Conservation (phyloP, 2,797 vertebrate genomes). For the Echeneis naucrates region DNA sequence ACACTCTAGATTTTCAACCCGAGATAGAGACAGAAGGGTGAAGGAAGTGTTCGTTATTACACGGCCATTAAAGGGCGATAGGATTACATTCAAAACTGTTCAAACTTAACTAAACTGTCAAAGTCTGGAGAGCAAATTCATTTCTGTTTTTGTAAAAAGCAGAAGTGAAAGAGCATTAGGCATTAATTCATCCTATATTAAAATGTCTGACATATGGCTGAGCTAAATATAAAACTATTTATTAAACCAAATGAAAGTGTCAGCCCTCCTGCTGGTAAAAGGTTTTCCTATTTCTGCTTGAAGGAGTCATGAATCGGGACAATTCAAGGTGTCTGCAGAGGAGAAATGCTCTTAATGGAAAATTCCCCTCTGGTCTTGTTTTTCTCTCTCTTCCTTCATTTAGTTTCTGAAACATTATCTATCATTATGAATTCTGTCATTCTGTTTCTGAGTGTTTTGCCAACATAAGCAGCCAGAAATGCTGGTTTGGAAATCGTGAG, state of each 20-base stretch:
- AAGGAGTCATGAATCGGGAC: slow-evolving; percentile 47
- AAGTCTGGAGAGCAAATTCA: not conserved
- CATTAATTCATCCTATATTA: not conserved
- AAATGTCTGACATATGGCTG: not conserved
- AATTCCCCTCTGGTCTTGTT: slow-evolving; percentile 47
- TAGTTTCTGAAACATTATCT: slow-evolving; percentile 34
- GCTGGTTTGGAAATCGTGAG: slow-evolving; percentile 55
- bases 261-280: slow-evolving; percentile 37
- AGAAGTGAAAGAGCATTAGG: too few species aligned
- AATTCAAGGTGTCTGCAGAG: slow-evolving; percentile 49
- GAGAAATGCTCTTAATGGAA: slow-evolving; percentile 62
- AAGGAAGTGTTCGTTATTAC: slow-evolving; percentile 29
- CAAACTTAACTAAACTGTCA: not conserved
- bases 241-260: slow-evolving; percentile 53
- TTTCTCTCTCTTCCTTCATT: slow-evolving; percentile 27
- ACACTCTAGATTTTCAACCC: slow-evolving; percentile 34
- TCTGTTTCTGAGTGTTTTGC: slow-evolving; percentile 33
- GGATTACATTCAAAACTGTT: not conserved
- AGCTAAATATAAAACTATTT: slow-evolving; percentile 38
- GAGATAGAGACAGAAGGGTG: slow-evolving; percentile 39
- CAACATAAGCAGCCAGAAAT: slow-evolving; percentile 55
- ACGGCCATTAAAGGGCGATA: not conserved
- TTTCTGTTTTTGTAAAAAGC: too few species aligned
- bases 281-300: slow-evolving; percentile 25
- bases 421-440: slow-evolving; percentile 37